Evolutionary conservation across 2,113 vertebrate species (phyloP).

Genomic region (Polypterus senegalus): DNA sequence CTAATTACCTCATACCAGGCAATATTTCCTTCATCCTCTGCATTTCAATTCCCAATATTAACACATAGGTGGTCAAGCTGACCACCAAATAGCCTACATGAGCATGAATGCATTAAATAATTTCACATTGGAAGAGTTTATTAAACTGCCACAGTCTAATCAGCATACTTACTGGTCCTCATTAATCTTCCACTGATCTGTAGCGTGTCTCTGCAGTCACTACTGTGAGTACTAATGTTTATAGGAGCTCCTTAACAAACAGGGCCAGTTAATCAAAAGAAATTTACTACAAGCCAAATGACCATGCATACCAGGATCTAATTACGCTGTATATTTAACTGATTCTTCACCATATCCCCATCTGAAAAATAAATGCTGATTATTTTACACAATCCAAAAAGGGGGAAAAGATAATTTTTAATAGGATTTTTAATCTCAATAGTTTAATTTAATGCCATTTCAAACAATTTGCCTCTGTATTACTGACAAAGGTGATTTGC

Average conservation of each 20-base stretch:
- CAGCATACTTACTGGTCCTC: constrained; percentile 73
- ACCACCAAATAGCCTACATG: constrained; percentile 81
- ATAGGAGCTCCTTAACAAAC: constrained; percentile 88
- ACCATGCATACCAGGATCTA: constrained; percentile 63
- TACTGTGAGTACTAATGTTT: constrained; percentile 70
- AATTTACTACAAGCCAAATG: constrained; percentile 89
- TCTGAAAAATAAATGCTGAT: constrained; percentile 22
- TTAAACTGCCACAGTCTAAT: constrained; percentile 86
- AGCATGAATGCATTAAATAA: constrained; percentile 97
- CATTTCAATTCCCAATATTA: constrained; percentile 91
- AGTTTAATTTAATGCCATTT: constrained; percentile 34
- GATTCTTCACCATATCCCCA: constrained; percentile 52
- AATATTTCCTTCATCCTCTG: constrained; percentile 81
- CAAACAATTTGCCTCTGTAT: constrained; percentile 25
- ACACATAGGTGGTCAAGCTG: constrained; percentile 84
- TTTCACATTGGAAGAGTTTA: constrained; percentile 87
- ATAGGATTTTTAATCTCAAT: constrained; percentile 30
- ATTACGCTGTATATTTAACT: constrained; percentile 67
- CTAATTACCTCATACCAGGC: constrained; percentile 89
- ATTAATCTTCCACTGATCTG: constrained; percentile 80
- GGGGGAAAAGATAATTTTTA: constrained; percentile 17
- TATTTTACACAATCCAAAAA: constrained; percentile 2
- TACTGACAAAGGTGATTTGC: constrained; percentile 23
- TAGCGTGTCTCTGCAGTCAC: constrained; percentile 59
- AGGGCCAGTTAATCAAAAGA: constrained; percentile 95